Conservation (phyloP, 2,888 invertebrate species). For the Baccha elongata region DNA sequence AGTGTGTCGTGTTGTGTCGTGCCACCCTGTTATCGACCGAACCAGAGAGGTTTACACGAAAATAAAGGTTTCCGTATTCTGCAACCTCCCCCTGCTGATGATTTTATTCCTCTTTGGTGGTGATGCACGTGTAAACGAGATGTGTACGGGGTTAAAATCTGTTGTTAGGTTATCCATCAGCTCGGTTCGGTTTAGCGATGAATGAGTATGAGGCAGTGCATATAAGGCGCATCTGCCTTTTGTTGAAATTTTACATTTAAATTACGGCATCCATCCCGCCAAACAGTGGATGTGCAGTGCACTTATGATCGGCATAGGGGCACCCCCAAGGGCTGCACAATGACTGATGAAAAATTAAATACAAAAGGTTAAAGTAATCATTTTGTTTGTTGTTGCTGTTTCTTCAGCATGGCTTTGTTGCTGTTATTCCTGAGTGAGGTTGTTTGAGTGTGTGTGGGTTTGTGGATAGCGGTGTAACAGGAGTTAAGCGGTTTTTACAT, state of each 20-base stretch:
- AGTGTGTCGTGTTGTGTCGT: conserved; percentile 22
- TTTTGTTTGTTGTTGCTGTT: conserved; percentile 39
- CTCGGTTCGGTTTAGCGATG: not conserved
- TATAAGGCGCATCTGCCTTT: conserved; percentile 65
- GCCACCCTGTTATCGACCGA: conserved; percentile 52
- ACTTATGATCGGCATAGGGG: conserved; percentile 1
- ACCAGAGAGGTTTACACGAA: conserved; percentile 45
- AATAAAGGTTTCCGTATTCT: conserved; percentile 24
- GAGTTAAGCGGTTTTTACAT: conserved; percentile 26
- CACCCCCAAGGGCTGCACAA: conserved; percentile 19
- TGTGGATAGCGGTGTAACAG: conserved; percentile 7
- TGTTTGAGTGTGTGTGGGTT: not conserved
- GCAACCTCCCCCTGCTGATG: not conserved
- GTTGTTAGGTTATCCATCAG: conserved; percentile 41
- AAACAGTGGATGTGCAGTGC: not conserved
- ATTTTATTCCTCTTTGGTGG: not conserved
- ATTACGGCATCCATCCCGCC: conserved; percentile 56
- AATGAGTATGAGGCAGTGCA: no score
- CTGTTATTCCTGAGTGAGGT: not conserved
- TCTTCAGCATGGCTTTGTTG: conserved; percentile 16
- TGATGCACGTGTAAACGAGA: conserved; percentile 15
- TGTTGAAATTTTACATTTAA: conserved; percentile 62
- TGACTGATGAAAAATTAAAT: conserved; percentile 63
- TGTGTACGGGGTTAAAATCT: conserved; percentile 26
- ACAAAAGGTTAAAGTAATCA: conserved; percentile 66